Evolutionary conservation across 2,888 invertebrate species (phyloP).

Genomic region (Pollenia labialis): DNA sequence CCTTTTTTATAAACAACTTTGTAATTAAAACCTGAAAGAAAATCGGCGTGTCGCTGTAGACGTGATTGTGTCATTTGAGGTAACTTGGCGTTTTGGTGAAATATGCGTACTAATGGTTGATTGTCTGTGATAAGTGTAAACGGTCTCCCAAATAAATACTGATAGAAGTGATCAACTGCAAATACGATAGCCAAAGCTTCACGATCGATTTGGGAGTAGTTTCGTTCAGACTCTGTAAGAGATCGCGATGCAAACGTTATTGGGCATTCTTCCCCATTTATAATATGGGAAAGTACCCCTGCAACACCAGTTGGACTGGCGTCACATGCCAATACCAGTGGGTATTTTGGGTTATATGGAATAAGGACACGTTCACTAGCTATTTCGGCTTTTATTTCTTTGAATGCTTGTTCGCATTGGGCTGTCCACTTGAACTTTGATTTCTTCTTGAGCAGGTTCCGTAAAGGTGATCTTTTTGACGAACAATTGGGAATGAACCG

Average conservation of each 20-base stretch:
- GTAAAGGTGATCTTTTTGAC: slow-evolving; percentile 61
- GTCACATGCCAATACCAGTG: slow-evolving; percentile 62
- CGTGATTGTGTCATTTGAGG: slow-evolving; percentile 64
- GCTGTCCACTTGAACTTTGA: slow-evolving; percentile 61
- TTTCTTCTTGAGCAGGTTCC: slow-evolving; percentile 55
- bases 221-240: slow-evolving; percentile 60
- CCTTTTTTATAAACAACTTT: slow-evolving; percentile 55
- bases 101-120: slow-evolving; percentile 64
- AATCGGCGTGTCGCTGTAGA: slow-evolving; percentile 64
- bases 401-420: slow-evolving; percentile 65
- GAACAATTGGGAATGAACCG: slow-evolving; percentile 68
- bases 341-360: slow-evolving; percentile 59
- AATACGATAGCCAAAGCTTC: slow-evolving; percentile 44
- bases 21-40: slow-evolving; percentile 66
- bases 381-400: slow-evolving; percentile 54
- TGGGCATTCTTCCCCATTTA: slow-evolving; percentile 53
- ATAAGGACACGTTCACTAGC: slow-evolving; percentile 51
- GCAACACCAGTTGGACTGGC: slow-evolving; percentile 69
- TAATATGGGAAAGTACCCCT: slow-evolving; percentile 63
- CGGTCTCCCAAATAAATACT: slow-evolving; percentile 50
- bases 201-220: slow-evolving; percentile 43
- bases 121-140: slow-evolving; percentile 67
- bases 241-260: slow-evolving; percentile 64
- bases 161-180: slow-evolving; percentile 41
- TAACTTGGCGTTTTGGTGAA: slow-evolving; percentile 67